Percentiles rank a stretch among this genome's conserved stretches.
phyloP scores from a whole-genome alignment of 1,140 invertebrate genomes.

The Drosophila yakuba region DNA sequence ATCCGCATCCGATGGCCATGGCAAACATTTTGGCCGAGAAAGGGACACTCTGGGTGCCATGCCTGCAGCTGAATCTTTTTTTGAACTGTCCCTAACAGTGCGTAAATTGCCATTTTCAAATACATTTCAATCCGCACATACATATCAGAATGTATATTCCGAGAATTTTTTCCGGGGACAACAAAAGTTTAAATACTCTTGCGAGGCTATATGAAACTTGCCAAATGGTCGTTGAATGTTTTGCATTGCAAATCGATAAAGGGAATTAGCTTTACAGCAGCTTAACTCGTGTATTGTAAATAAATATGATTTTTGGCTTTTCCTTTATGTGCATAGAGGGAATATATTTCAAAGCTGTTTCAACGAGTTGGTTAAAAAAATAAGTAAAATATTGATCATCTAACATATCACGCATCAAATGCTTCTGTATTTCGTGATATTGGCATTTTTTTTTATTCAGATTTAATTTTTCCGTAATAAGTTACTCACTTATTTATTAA shows the following conservation, averaged over 20 bases:
- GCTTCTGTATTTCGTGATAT: too few species aligned
- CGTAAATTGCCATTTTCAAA: conserved; percentile 81
- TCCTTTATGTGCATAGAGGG: not conserved
- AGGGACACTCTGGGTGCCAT: conserved; percentile 39
- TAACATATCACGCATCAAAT: too few species aligned
- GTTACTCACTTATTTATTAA: not conserved
- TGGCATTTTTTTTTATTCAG: too few species aligned
- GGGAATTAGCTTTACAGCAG: conserved; percentile 31
- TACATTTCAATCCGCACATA: conserved; percentile 69
- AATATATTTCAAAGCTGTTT: not conserved
- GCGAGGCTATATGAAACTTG: conserved; percentile 6
- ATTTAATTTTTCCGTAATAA: not conserved
- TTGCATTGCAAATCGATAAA: conserved; percentile 30
- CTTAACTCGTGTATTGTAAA: conserved; percentile 15
- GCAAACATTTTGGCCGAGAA: conserved; percentile 42
- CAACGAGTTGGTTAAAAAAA: not conserved
- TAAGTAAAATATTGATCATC: not conserved
- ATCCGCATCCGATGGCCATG: conserved; percentile 2
- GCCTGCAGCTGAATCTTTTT: conserved; percentile 71
- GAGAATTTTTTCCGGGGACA: conserved; percentile 24
- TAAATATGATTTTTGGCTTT: conserved; percentile 5
- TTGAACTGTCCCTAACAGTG: conserved; percentile 69
- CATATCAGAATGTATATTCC: conserved; percentile 29
- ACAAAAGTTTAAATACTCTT: conserved; percentile 50
- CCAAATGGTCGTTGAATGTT: conserved; percentile 24